Percentiles rank a stretch among this genome's conserved stretches.
phyloP scores from a whole-genome alignment of 1,140 invertebrate genomes.

The Drosophila pseudoobscura region DNA sequence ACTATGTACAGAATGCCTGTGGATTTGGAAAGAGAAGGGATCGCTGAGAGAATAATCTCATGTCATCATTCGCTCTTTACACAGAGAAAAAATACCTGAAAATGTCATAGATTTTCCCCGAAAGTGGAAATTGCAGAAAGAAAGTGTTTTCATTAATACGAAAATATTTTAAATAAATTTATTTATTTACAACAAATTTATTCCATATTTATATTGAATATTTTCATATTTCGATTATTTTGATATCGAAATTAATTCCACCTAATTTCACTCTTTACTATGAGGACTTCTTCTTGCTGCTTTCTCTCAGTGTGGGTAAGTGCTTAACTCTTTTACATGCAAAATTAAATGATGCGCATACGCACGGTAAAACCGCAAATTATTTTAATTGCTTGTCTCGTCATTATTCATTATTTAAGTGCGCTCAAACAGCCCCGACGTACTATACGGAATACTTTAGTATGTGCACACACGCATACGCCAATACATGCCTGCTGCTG shows the following conservation, averaged over 20 bases:
- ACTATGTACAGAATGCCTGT: no score
- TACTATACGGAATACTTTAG: slow-evolving; percentile 45
- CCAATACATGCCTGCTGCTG: neutral
- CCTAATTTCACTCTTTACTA: no score
- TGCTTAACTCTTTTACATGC: slow-evolving; percentile 80
- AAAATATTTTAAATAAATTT: no score
- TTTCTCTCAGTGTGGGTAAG: slow-evolving; percentile 72
- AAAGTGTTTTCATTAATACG: no score
- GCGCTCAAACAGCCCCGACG: slow-evolving; percentile 64
- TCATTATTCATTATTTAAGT: slow-evolving; percentile 83
- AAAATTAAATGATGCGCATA: slow-evolving; percentile 83
- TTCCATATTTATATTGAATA: no score
- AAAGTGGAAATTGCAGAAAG: no score
- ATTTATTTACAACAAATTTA: no score
- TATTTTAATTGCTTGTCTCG: slow-evolving; percentile 83
- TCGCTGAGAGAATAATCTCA: neutral
- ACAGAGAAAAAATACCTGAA: no score
- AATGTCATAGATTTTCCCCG: no score
- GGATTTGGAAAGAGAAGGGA: no score
- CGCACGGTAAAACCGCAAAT: slow-evolving; percentile 83
- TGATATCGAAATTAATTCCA: no score
- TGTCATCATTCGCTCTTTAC: neutral
- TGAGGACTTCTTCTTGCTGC: neutral
- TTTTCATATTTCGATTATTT: no score
- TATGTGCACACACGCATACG: slow-evolving; percentile 31